These are phyloP conservation scores for Empis livida DNA, from an alignment of 2,888 invertebrate genomes.

Conservation along the genomic window DNA sequence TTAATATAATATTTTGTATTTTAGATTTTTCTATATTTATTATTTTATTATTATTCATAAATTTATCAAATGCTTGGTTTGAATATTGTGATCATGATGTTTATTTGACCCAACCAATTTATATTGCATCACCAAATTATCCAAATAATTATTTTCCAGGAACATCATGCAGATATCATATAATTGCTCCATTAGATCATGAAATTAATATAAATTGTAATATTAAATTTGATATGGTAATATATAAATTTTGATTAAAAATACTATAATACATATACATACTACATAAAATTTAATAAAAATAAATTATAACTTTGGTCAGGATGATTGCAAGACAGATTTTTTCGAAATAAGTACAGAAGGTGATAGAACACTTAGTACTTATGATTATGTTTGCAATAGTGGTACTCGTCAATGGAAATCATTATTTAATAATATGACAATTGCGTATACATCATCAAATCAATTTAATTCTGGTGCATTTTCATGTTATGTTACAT, in stretches of 20 bases:
- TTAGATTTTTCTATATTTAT: too few relatives aligned
- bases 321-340: constrained; percentile 21
- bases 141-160: constrained; percentile 25
- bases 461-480: constrained; percentile 14
- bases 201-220: constrained; percentile 24
- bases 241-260: background rate
- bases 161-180: constrained; percentile 28
- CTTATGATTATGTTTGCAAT: constrained; percentile 27
- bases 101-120: constrained; percentile 20
- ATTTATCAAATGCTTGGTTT: constrained; percentile 5
- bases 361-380: constrained; percentile 22
- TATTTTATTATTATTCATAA: too few relatives aligned
- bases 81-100: constrained; percentile 29
- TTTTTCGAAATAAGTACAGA: constrained; percentile 26
- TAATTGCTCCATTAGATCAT: constrained; percentile 26
- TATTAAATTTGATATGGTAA: constrained; percentile 25
- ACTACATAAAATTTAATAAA: background rate
- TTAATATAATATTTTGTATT: too few relatives aligned
- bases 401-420: constrained; percentile 17
- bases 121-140: constrained; percentile 29
- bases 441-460: constrained; percentile 24
- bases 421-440: constrained; percentile 19
- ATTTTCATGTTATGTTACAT: constrained; percentile 25
- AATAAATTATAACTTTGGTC: too few relatives aligned
- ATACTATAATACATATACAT: too few relatives aligned